Base-by-base conservation (phyloP, 2,888 invertebrate genomes). In the Tipula unca region DNA sequence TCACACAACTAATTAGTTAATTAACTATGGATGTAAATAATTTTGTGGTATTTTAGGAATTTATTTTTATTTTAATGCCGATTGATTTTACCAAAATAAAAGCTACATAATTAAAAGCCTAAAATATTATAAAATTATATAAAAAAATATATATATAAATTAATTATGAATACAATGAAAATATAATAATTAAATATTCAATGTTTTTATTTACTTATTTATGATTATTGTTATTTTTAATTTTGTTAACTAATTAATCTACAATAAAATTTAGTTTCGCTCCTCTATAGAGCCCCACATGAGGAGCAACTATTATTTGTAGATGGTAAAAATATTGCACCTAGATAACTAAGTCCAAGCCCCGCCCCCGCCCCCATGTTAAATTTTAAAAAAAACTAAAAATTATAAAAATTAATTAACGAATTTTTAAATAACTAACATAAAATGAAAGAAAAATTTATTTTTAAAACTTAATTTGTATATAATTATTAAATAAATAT, bases 221-320 rank as follows among this genome's bases (percentile, higher is more conserved):
- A n/a, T n/a, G n/a, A n/a, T n/a, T n/a, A n/a, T n/a, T n/a, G n/a
- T n/a, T n/a, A n/a, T n/a, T n/a, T n/a, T n/a, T n/a, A n/a, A 48
- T 69, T 69, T 25, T 25, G 10, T 48, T n/a, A 25, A 10, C 17
- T 17, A 69, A 69, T 25, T n/a, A 25, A 69, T 25, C 69, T 69
- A 69, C 69, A 69, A 69, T 69, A 69, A 69, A 69, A 69, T 69
- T 69, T 69, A 69, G 48, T 48, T 48, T 48, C 48, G 69, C 69
- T 69, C 69, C 69, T 69, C 69, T 69, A 69, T 69, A 69, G 69
- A 69, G 69, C 69, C 69, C 69, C 69, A 69, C 69, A 69, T 69
- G 69, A 25, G 69, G 69, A 69, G 69, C 69, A 69, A 69, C 69
- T 25, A 69, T 69, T 20, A 69, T 69, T 69, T 69, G 69, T 69